Base-by-base conservation (phyloP, 2,797 vertebrate genomes). In the Valencia hispanica region DNA sequence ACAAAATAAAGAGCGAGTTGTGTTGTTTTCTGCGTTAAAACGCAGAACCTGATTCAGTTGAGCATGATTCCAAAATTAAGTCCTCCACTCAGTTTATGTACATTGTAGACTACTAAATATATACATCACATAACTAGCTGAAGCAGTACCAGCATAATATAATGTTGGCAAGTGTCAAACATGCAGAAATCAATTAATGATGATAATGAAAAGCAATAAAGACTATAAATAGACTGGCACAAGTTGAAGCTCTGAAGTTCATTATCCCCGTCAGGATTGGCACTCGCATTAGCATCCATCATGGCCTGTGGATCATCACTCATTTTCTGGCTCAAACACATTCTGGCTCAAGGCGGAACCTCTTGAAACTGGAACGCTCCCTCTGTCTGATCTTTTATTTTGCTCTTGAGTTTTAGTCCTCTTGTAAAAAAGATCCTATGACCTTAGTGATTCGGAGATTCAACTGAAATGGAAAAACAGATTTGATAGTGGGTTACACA, bases 271-370 rank as follows among this genome's bases (percentile, higher is more conserved):
- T 63, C 9, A 34, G 59, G 59, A 63, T 63, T 36, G 32, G 32
- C 59, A 36, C 51, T 73, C 36, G 47, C 59, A 63, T 63, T 63
- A 63, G 32, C 59, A 63, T 63, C 32, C 59, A 63, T 63, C 59
- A 36, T 36, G 18, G 32, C 18, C 32, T 63, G 59, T 1, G 59
- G 32, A 63, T 63, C 59, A 36, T 63, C 59, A 63, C 18, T 63
- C 32, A 63, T 63, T 63, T 63, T 63, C 59, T 63, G 39, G 57
- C 32, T 63, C 9, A 63, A 59, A 63, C 18, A 63, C 32, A 63
- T 59, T 32, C 57, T 59, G 57, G 57, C 57, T 32, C 18, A 34
- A 22, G 32, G 32, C 32, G 20, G 32, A 63, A 63, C 30, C 32
- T 9, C 18, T 63, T 63, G 59, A 34, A 22, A 36, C 32, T 20